Conservation (phyloP, 2,113 vertebrate genomes). For the Formicarius rufipectus region DNA sequence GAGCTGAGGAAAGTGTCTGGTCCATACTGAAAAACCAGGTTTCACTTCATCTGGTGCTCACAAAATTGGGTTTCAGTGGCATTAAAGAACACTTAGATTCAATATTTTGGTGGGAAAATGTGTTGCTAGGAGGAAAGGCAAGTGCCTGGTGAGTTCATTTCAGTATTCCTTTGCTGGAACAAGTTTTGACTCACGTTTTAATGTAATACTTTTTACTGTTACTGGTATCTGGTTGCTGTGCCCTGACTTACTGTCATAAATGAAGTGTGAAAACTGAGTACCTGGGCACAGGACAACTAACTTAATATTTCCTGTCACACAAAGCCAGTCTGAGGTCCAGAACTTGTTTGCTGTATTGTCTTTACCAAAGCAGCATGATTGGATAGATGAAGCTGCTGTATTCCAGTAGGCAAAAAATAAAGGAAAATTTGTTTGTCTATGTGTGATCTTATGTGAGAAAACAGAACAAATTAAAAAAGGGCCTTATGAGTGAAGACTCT, state of each 20-base stretch:
- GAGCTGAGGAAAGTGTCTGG: not conserved
- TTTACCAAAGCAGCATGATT: not conserved
- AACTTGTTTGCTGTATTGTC: not conserved
- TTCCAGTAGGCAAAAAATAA: not conserved
- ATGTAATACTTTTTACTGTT: not conserved
- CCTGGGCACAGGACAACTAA: not conserved
- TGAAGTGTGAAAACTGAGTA: not conserved
- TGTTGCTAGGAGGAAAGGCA: not conserved
- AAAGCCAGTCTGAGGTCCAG: not conserved
- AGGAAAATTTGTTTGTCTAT: not conserved
- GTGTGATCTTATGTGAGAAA: not conserved
- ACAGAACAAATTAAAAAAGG: not conserved
- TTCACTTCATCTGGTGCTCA: not conserved
- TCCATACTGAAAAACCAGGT: not conserved
- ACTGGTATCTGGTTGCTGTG: not conserved
- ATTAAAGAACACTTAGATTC: not conserved
- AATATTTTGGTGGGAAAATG: not conserved
- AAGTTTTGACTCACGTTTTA: not conserved
- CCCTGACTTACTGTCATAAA: not conserved
- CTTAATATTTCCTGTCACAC: not conserved
- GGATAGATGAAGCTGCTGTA: not conserved
- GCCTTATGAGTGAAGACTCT: not conserved
- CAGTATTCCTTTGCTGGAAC: not conserved
- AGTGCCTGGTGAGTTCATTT: not conserved
- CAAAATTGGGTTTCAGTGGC: not conserved